Base-by-base conservation (phyloP, 2,113 vertebrate species). In the Gymnorhina tibicen region DNA sequence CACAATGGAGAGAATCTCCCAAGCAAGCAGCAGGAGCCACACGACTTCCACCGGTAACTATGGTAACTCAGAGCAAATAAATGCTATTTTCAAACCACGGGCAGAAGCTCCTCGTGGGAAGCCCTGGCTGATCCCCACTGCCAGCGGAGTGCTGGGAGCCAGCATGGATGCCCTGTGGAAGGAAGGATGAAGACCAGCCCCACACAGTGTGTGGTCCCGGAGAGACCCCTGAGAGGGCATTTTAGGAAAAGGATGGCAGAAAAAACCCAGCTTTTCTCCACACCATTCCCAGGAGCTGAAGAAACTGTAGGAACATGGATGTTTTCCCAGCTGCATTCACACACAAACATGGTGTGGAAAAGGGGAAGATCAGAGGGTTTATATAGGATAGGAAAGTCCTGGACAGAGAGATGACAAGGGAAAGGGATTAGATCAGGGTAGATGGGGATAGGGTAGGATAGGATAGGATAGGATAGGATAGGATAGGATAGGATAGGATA, bases 1-100 rank as follows among this genome's bases (percentile, higher is more conserved):
- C 9, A 7, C 2, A 0, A 9, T 3, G 16, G 53, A 72, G 52
- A 82, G 52, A 37, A 47, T 37, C 33, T 4, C 55, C 91, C 87
- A 44, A 35, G 47, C n/a, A 42, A 21, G 66, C 66, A 85, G 64
- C 64, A 66, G 47, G 62, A 93, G 64, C 7, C 0, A 55, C 39
- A 60, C 1, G 3, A 58, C 70, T 75, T 74, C 35, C 41, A 59
- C 62, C 9, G 49, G 93, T 97, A 91, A 78, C 97, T 85, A 96
- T 95, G 87, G 96, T 30, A 96, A 96, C 94, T 3, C 33, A 50
- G 84, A 84, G 85, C 74, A 89, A 88, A 79, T 68, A 66, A 64
- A 79, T 55, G 85, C 42, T 89, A 33, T 91, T 94, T 91, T 66
- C 75, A 94, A 93, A 68, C 49, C 41, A n/a, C 0, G 3, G 69